Percentiles rank a stretch among this genome's conserved stretches.
Conservation (phyloP, 1,140 invertebrate genomes). For the Arion vulgaris region DNA sequence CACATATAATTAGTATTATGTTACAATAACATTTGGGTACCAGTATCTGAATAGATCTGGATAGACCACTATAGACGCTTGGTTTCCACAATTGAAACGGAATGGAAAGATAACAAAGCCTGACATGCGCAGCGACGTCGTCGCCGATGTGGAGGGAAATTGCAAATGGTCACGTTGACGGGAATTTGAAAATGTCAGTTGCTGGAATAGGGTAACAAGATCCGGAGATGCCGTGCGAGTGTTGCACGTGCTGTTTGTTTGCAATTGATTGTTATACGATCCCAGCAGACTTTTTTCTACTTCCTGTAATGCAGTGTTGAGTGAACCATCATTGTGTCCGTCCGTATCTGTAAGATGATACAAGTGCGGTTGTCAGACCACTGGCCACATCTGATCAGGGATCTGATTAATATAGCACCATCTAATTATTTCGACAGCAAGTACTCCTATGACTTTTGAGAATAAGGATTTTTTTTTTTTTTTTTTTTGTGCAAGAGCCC, state of each 20-base stretch:
- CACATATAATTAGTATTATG: no score
- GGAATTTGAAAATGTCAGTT: conserved; percentile 3
- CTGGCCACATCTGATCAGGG: not conserved
- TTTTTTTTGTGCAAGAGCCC: no score
- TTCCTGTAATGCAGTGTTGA: not conserved
- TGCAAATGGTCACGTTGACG: not conserved
- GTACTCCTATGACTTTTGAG: not conserved
- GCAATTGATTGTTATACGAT: not conserved
- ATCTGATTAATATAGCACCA: not conserved
- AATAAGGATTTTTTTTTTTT: not conserved
- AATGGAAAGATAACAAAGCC: not conserved
- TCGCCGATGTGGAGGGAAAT: not conserved
- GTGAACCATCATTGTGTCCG: not conserved
- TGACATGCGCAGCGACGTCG: no score
- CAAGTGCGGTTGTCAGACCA: not conserved
- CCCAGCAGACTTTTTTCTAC: not conserved
- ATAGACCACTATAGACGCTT: not conserved
- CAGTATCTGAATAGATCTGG: no score
- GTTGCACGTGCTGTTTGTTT: conserved; percentile 9
- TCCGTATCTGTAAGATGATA: not conserved
- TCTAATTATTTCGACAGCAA: not conserved
- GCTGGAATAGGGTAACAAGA: not conserved
- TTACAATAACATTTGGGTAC: no score
- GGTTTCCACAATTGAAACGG: not conserved
- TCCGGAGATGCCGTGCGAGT: not conserved